Percentiles rank a stretch among this genome's conserved stretches.
Evolutionary conservation across 1,140 invertebrate genomes (phyloP).

Genomic region (Teleogryllus occipitalis): DNA sequence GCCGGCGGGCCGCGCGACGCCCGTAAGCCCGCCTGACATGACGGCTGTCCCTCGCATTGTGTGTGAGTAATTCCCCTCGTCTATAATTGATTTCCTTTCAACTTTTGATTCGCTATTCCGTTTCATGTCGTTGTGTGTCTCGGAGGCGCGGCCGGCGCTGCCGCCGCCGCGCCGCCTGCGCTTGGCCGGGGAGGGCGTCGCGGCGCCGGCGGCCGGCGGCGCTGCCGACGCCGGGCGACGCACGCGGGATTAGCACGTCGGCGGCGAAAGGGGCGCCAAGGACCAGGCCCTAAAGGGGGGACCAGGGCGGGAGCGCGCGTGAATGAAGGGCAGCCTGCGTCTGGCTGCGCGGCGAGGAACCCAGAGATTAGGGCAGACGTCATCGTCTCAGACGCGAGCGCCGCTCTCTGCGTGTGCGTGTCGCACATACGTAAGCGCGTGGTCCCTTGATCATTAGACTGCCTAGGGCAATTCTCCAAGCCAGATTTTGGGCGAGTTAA

Average conservation of each 20-base stretch:
- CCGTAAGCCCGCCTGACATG: neutral
- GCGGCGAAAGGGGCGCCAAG: neutral
- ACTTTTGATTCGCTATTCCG: neutral
- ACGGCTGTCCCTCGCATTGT: neutral
- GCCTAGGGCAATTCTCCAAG: no score
- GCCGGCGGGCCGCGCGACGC: no score
- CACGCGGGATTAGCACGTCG: neutral
- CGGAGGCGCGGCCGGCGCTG: neutral
- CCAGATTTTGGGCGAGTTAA: no score
- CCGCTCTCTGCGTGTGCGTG: no score
- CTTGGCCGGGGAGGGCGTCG: neutral
- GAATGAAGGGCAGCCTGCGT: no score
- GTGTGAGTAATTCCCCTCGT: neutral
- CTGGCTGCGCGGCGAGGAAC: no score
- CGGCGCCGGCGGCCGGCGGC: no score
- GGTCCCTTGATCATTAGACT: no score
- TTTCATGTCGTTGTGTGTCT: neutral
- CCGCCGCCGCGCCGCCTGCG: neutral
- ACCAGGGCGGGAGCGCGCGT: neutral
- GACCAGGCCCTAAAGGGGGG: neutral
- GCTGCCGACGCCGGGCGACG: neutral
- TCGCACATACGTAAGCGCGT: no score
- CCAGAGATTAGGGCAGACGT: no score
- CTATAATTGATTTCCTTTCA: slow-evolving; percentile 5
- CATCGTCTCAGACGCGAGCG: no score